Evolutionary conservation across 2,888 invertebrate genomes (phyloP).

Genomic region (Bombylius major): DNA sequence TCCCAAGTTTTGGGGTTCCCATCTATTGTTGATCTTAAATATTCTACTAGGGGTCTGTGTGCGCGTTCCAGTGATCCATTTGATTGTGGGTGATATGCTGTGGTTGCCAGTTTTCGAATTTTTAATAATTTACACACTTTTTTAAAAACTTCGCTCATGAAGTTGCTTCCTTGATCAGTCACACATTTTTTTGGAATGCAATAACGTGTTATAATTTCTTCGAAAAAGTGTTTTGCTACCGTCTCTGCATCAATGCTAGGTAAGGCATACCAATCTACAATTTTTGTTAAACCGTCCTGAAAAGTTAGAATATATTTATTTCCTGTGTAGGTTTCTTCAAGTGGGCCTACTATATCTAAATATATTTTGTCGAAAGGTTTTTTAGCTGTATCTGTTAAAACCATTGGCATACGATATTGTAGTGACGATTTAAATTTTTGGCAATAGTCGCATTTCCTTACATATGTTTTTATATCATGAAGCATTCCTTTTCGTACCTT

Average conservation of each 20-base stretch:
- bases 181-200: conserved; percentile 3
- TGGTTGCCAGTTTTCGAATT: background rate
- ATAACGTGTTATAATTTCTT: conserved; percentile 2
- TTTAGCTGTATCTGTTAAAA: background rate
- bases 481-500: background rate
- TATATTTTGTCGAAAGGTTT: background rate
- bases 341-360: background rate
- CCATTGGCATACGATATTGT: background rate
- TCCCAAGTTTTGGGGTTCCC: conserved; percentile 10
- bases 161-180: conserved; percentile 6
- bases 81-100: background rate
- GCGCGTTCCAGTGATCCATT: conserved; percentile 8
- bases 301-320: conserved; percentile 9
- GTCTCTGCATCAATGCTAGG: conserved; percentile 8
- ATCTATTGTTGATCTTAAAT: conserved; percentile 1
- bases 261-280: conserved; percentile 3
- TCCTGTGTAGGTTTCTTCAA: background rate
- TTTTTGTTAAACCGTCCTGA: conserved; percentile 9
- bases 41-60: conserved; percentile 5
- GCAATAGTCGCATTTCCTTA: background rate
- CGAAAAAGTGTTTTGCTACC: conserved; percentile 3
- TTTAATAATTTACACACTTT: background rate
- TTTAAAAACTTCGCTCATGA: background rate
- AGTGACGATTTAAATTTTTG: background rate
- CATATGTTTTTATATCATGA: background rate